Evolutionary conservation across 2,113 vertebrate species (phyloP).

Genomic region (Crocuta crocuta): DNA sequence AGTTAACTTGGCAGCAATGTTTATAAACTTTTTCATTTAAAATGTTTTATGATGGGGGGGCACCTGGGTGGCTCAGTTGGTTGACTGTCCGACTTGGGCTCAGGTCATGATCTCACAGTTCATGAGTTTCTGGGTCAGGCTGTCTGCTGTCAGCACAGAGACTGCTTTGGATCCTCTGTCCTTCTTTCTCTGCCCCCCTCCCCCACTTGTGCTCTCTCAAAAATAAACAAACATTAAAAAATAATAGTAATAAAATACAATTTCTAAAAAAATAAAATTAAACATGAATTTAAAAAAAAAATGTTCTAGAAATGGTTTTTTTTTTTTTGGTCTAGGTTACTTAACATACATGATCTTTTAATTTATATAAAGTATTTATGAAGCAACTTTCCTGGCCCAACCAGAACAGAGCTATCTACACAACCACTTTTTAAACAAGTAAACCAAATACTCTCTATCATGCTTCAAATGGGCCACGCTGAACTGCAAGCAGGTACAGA

Average conservation of each 20-base stretch:
- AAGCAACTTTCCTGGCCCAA: not conserved
- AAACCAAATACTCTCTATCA: not conserved
- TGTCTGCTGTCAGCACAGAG: too few relatives aligned
- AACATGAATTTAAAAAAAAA: conserved; percentile 1
- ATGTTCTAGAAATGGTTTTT: not conserved
- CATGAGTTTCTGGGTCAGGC: too few relatives aligned
- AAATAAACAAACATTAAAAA: too few relatives aligned
- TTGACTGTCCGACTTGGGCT: too few relatives aligned
- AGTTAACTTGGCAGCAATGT: not conserved
- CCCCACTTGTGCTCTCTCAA: too few relatives aligned
- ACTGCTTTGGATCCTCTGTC: too few relatives aligned
- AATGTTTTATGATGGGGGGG: not conserved
- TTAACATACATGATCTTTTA: not conserved
- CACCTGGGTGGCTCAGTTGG: too few relatives aligned
- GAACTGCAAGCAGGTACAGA: not conserved
- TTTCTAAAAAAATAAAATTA: too few relatives aligned
- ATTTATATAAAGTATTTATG: not conserved
- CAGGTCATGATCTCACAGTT: too few relatives aligned
- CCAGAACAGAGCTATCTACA: not conserved
- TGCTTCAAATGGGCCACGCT: not conserved
- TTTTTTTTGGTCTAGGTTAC: not conserved
- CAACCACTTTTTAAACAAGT: not conserved
- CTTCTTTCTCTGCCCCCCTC: too few relatives aligned
- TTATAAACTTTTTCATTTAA: not conserved
- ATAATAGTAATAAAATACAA: too few relatives aligned